Conservation (phyloP, 2,113 vertebrate genomes). For the Mormoops blainvillei region DNA sequence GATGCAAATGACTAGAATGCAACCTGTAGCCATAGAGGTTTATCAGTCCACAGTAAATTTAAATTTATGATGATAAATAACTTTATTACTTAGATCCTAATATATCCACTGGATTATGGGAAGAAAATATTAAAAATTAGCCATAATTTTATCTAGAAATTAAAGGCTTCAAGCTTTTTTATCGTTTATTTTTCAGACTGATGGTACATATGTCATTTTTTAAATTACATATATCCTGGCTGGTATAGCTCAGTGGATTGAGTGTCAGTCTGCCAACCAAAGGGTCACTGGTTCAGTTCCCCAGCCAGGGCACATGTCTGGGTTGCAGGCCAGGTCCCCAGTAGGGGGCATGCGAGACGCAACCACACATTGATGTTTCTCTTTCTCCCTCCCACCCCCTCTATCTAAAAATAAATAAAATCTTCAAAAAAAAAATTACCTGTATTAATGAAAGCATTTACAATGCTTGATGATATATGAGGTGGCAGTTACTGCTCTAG, state of each 20-base stretch:
- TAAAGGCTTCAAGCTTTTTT: background rate
- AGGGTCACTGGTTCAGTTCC: too few relatives aligned
- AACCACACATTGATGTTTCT: too few relatives aligned
- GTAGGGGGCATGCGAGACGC: too few relatives aligned
- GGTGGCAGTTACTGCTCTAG: background rate
- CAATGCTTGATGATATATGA: background rate
- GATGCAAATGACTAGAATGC: background rate
- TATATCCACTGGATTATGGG: background rate
- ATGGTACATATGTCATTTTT: background rate
- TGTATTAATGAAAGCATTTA: background rate
- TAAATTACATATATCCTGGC: too few relatives aligned
- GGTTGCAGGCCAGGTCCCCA: too few relatives aligned
- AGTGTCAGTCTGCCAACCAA: too few relatives aligned
- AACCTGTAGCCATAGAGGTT: background rate
- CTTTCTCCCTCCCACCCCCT: too few relatives aligned
- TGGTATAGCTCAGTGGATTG: too few relatives aligned
- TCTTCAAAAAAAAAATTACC: too few relatives aligned
- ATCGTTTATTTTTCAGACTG: background rate
- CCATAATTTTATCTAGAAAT: background rate
- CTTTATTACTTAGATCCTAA: constrained; percentile 8
- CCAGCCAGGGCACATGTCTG: too few relatives aligned
- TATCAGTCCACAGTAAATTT: background rate
- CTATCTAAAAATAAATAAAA: too few relatives aligned
- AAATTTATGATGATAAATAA: background rate
- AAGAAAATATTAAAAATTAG: background rate